Evolutionary conservation across 1,140 invertebrate species (phyloP).

Genomic region (Drosophila chauvacae): DNA sequence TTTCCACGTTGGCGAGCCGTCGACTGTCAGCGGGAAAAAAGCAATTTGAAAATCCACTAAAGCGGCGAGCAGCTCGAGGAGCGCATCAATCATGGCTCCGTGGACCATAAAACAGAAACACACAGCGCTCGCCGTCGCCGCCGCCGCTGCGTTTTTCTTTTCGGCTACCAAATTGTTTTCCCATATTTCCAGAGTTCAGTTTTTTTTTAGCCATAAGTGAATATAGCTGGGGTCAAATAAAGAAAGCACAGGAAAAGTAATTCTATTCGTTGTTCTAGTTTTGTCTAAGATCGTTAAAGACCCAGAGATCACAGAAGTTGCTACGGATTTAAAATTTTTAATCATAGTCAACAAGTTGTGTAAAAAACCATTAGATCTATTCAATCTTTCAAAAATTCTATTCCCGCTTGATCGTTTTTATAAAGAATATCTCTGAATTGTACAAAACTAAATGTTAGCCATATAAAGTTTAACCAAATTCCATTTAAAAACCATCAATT

Average conservation of each 20-base stretch:
- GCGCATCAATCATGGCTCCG: conserved; percentile 73
- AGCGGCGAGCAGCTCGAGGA: conserved; percentile 46
- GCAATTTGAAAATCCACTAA: conserved; percentile 80
- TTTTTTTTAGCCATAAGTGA: conserved; percentile 3
- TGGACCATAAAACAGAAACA: conserved; percentile 71
- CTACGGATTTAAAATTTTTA: too few species aligned
- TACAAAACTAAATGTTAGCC: neutral
- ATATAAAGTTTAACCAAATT: too few species aligned
- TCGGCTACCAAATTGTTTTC: conserved; percentile 74
- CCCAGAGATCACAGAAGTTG: too few species aligned
- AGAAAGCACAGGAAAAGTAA: neutral
- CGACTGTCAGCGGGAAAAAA: conserved; percentile 77
- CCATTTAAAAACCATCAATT: neutral
- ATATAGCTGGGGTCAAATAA: neutral
- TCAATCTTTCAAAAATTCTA: neutral
- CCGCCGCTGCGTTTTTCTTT: conserved; percentile 54
- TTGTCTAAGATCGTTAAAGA: neutral
- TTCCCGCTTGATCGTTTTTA: neutral
- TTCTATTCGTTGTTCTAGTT: too few species aligned
- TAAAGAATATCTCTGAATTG: neutral
- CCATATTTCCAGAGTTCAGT: conserved; percentile 54
- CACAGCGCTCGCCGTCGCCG: conserved; percentile 10
- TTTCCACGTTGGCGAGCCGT: conserved; percentile 35
- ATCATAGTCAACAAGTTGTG: too few species aligned
- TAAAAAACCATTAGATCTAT: neutral